These are phyloP conservation scores for Drosophila tsacasi DNA, from an alignment of 1,140 invertebrate species.

Conservation along the genomic window DNA sequence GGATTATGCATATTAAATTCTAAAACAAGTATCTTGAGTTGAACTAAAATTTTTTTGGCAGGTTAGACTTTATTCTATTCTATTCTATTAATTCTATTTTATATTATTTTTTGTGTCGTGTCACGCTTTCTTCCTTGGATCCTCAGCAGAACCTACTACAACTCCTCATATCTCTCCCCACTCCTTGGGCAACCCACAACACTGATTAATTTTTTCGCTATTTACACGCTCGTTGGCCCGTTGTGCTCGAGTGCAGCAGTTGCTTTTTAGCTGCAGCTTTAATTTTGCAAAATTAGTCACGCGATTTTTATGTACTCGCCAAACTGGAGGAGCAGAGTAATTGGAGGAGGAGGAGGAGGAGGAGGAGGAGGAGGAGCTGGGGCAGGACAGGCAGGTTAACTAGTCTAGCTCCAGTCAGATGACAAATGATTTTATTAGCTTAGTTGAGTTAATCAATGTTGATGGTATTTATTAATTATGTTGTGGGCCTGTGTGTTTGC, in stretches of 20 bases:
- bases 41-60: background rate
- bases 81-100: background rate
- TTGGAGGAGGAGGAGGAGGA: background rate
- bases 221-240: conserved; percentile 79
- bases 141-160: conserved; percentile 37
- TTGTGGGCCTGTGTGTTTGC: conserved; percentile 61
- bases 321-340: conserved; percentile 39
- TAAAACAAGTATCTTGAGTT: background rate
- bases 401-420: conserved; percentile 79
- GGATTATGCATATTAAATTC: background rate
- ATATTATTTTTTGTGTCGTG: conserved; percentile 13
- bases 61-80: background rate
- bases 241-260: conserved; percentile 47
- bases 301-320: conserved; percentile 80
- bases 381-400: conserved; percentile 47
- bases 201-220: conserved; percentile 83
- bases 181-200: conserved; percentile 22
- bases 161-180: conserved; percentile 18
- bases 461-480: conserved; percentile 84
- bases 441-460: conserved; percentile 84
- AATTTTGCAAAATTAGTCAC: conserved; percentile 82
- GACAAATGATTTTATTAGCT: conserved; percentile 84
- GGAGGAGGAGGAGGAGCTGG: background rate
- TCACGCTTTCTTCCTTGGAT: conserved; percentile 41
- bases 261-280: conserved; percentile 64